Conservation (phyloP, 1,140 invertebrate species). For the Microplitis mediator region DNA sequence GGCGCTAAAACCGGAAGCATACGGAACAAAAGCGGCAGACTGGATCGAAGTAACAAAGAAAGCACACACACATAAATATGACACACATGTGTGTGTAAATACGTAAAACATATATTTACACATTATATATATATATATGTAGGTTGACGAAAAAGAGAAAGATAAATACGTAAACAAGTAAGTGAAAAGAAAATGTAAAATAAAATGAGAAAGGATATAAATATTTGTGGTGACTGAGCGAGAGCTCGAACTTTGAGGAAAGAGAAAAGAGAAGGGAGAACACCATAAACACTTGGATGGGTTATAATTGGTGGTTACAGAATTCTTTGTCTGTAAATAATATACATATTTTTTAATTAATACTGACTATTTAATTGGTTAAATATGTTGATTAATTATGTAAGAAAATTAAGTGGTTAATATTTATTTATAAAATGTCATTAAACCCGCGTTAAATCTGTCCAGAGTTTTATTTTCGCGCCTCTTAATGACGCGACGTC, state of each 20-base stretch:
- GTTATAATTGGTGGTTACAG: no score
- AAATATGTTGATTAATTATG: neutral
- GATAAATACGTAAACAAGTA: conserved; percentile 27
- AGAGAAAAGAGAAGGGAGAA: conserved; percentile 16
- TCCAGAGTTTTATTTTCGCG: conserved; percentile 28
- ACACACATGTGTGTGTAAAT: no score
- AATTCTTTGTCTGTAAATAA: no score
- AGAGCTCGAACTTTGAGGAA: conserved; percentile 21
- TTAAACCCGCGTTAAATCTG: neutral
- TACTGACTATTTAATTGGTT: no score
- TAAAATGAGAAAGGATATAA: conserved; percentile 19
- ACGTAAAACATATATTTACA: no score
- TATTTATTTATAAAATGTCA: neutral
- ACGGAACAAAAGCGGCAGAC: no score
- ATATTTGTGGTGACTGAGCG: conserved; percentile 29
- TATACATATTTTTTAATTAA: no score
- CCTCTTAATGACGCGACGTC: conserved; percentile 37
- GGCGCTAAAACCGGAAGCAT: no score
- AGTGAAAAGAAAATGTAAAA: conserved; percentile 23
- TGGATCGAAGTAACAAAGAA: no score
- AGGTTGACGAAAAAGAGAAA: neutral
- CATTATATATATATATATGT: no score
- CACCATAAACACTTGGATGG: conserved; percentile 38
- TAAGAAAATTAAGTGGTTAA: neutral
- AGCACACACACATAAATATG: no score